Base-by-base conservation (phyloP, 2,113 vertebrate species). In the Coracopsis vasa region DNA sequence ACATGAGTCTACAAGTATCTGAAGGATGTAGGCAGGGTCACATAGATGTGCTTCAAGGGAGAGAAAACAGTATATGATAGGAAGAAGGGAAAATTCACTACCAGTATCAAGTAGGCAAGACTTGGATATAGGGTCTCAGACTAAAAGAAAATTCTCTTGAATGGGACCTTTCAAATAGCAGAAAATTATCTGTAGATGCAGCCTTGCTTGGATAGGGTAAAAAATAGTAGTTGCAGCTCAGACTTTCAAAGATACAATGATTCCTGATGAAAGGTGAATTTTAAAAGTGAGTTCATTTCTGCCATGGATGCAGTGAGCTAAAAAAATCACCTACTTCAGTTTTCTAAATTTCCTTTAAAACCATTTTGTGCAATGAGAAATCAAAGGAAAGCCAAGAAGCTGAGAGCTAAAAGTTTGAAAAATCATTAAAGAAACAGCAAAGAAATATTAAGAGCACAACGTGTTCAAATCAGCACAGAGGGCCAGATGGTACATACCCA, bases 401-500 rank as follows among this genome's bases (percentile, higher is more conserved):
- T 66, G 64, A 62, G 75, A 74, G 61, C 39, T 66, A 37, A 53
- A 88, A 89, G 25, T 86, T 90, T 87, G 85, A 50, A 88, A 88
- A 93, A 93, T 69, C 83, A 66, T 94, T 96, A 69, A 88, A 97
- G 94, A 94, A 94, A 80, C 7, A 80, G 50, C 66, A 73, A 94
- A 95, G 86, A 92, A 94, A 94, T 90, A 95, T 64, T 71, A 84
- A 93, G 82, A 92, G 90, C 67, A 81, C 54, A 91, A 88, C 61
- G 80, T 64, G 87, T 94, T 94, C 62, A 91, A 91, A 87, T 77
- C 9, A 1, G 75, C 91, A 75, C 78, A 95, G 86, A 95, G 73
- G 93, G 75, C 92, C 96, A 97, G 97, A 97, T 97, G 97, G 96
- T 90, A 62, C 79, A 37, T 39, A 97, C 95, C 82, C 96, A 3